Evolutionary conservation across 1,140 invertebrate species (phyloP), one percentile per base, ranked within the genome.

Genomic region (Agrypnia vestita): DNA sequence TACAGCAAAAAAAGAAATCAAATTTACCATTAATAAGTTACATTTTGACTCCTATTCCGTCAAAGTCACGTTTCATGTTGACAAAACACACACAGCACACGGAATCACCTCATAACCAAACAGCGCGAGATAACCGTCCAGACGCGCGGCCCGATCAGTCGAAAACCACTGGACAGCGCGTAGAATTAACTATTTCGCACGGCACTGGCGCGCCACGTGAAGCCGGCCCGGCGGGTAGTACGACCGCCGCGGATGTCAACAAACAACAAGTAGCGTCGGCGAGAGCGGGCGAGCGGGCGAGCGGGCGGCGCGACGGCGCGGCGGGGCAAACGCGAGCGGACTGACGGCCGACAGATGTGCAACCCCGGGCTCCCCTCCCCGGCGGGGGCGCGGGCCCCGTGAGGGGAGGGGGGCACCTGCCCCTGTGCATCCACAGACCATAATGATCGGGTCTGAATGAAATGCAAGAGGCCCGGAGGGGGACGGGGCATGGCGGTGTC

Each of bases 291-390:
- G 47, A n/a, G n/a, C n/a, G n/a, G n/a, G 46, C 46, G n/a, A 46
- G 46, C 64, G 64, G 43, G n/a, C n/a, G 25, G 6, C 49, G 44
- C 67, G 67, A 71, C 67, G 21, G 12, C 46, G 8, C 67, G 19
- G 25, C 17, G 47, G 12, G 49, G 21, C 46, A 12, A 51, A 71
- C 46, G 11, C 46, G 46, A 71, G 12, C 46, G 15, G 67, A 71
- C 67, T 71, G 67, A 46, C 43, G 61, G 12, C 46, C 67, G 67
- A 71, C 67, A 71, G 67, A 71, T 71, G 67, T 71, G 67, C 67
- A 71, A 49, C 17, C 67, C 67, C 35, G 46, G 46, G 9, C 21
- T 11, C 46, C 47, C 21, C 17, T 8, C 17, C 67, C 56, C 11
- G 25, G 21, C 62, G 15, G 25, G 62, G 35, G 25, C 25, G 25